Evolutionary conservation across 1,140 invertebrate genomes (phyloP).

Genomic region (Mesaphorura yosii): DNA sequence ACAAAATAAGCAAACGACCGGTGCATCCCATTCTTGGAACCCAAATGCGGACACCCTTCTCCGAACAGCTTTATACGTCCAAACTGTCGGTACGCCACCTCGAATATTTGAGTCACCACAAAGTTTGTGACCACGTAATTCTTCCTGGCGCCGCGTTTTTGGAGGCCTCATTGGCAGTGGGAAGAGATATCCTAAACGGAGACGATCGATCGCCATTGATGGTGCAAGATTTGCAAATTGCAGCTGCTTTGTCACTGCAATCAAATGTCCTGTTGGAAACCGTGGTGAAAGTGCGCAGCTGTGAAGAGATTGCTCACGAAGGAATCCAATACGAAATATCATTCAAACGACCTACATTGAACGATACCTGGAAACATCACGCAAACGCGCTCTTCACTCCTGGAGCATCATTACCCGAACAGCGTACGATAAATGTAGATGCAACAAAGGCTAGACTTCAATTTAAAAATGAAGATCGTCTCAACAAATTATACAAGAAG

Average conservation of each 20-base stretch:
- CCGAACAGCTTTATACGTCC: not conserved
- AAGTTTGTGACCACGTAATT: conserved; percentile 10
- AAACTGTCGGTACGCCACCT: not conserved
- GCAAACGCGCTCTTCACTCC: conserved; percentile 3
- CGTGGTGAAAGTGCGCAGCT: not conserved
- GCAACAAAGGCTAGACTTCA: not conserved
- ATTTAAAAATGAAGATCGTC: not conserved
- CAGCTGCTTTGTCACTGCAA: conserved; percentile 13
- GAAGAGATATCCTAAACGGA: not conserved
- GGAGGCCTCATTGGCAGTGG: conserved; percentile 5
- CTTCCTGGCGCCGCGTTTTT: conserved; percentile 11
- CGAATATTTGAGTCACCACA: conserved; percentile 8
- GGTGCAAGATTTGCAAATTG: conserved; percentile 13
- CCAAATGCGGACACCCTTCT: not conserved
- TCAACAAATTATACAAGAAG: conserved; percentile 2
- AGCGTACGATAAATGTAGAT: not conserved
- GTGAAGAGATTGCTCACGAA: no score
- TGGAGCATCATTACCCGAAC: not conserved
- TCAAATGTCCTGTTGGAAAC: not conserved
- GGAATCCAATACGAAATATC: not conserved
- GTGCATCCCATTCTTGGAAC: not conserved
- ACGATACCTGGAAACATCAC: conserved; percentile 16
- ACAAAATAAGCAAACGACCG: no score
- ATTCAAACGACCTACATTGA: not conserved
- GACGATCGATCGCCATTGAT: not conserved